Conservation (phyloP, 2,113 vertebrate species). For the Antechinus stuartii region DNA sequence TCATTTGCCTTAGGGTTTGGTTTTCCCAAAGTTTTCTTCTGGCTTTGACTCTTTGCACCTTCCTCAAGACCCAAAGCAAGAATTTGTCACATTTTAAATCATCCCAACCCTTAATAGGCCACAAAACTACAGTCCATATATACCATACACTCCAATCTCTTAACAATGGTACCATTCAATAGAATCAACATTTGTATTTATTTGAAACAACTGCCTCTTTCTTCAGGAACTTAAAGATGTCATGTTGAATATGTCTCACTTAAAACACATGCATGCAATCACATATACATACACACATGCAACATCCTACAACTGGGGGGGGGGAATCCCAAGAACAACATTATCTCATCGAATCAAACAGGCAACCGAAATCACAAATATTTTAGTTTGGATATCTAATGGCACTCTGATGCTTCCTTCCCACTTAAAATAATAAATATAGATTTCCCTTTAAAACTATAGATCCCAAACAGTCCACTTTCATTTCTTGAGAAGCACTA, state of each 20-base stretch:
- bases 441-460: slow-evolving; percentile 62
- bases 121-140: neutral
- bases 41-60: neutral
- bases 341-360: neutral
- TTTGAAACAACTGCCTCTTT: neutral
- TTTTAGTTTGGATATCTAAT: neutral
- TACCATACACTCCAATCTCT: neutral
- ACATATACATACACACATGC: neutral
- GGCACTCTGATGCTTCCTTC: neutral
- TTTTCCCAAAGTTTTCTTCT: neutral
- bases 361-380: neutral
- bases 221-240: neutral
- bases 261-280: neutral
- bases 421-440: slow-evolving; percentile 43
- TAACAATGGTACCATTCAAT: neutral
- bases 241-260: neutral
- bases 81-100: neutral
- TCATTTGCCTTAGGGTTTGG: neutral
- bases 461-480: slow-evolving; percentile 52
- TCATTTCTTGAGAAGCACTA: slow-evolving; percentile 65
- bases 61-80: neutral
- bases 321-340: neutral
- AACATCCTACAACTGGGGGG: neutral
- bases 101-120: neutral
- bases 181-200: neutral